Evolutionary conservation across 2,113 vertebrate species (phyloP).

Genomic region (Ivindomyrus marchei): DNA sequence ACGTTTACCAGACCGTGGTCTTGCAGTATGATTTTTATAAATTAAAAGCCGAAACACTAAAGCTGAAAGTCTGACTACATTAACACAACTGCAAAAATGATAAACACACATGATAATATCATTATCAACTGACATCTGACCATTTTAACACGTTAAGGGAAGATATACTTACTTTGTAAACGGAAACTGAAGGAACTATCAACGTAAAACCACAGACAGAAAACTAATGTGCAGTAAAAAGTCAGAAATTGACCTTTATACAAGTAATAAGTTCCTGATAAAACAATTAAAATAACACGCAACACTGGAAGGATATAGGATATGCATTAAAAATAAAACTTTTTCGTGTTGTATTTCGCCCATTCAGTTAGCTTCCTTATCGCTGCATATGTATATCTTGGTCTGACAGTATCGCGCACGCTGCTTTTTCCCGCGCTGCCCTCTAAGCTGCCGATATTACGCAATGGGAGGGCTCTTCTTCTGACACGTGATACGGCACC

Average conservation of each 20-base stretch:
- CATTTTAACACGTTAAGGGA: background rate
- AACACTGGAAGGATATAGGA: background rate
- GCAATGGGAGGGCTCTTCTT: background rate
- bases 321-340: background rate
- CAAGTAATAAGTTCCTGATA: background rate
- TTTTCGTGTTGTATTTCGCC: background rate
- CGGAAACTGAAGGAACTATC: background rate
- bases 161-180: background rate
- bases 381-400: background rate
- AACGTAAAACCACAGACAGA: background rate
- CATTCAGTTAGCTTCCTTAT: background rate
- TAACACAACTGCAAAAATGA: background rate
- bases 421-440: conserved; percentile 16
- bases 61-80: background rate
- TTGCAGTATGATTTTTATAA: background rate
- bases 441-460: background rate
- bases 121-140: background rate
- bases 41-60: background rate
- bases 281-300: background rate
- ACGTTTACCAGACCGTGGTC: background rate
- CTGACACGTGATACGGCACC: background rate
- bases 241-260: background rate
- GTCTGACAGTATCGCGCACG: background rate
- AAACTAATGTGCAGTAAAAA: background rate
- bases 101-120: background rate